Evolutionary conservation across 2,888 invertebrate species (phyloP), one percentile per base, ranked within the genome.

Genomic region (Ennomos fuscantarius): DNA sequence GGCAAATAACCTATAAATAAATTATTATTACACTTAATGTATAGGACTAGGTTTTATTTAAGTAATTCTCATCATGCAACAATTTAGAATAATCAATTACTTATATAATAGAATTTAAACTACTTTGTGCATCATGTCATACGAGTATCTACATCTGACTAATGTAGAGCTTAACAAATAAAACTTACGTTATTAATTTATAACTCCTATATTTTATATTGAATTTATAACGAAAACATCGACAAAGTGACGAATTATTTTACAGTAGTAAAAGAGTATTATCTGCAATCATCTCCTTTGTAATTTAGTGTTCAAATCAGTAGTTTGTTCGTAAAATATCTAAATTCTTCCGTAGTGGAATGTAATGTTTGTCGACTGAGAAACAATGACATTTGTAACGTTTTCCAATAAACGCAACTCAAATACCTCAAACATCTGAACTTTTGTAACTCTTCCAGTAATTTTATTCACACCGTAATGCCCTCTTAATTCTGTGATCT

Each of bases 401-500:
- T 76, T 76, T 76, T 73, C 75, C 72, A 72, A 63, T 40, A 59
- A 37, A 54, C 24, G 65, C 34, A 71, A 69, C 67, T 58, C 42
- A 61, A 60, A 66, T 77, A 77, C 76, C 73, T 76, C 76, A 66
- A 50, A 46, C 15, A 58, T 40, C n/a, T 55, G 42, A 44, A 12
- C 36, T 56, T 55, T 42, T 3, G 34, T 34, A 15, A 45, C 44
- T 55, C 60, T 68, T 70, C 58, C 60, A 56, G 45, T 52, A 36
- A 41, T 58, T 61, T 41, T 46, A 39, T 46, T 54, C 46, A 37
- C 34, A 39, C 48, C 2, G 31, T 55, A 47, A 58, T 53, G 66
- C 66, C 68, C 69, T 73, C 74, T 71, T 68, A 66, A 74, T 72
- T 76, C 76, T 78, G 80, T 81, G 81, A 82, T 81, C 75, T 78